A percentile compares a stretch with the other conserved stretches of the same genome.
These are phyloP conservation scores for Notamacropus eugenii DNA, from an alignment of 2,797 vertebrate species.

Conservation along the genomic window DNA sequence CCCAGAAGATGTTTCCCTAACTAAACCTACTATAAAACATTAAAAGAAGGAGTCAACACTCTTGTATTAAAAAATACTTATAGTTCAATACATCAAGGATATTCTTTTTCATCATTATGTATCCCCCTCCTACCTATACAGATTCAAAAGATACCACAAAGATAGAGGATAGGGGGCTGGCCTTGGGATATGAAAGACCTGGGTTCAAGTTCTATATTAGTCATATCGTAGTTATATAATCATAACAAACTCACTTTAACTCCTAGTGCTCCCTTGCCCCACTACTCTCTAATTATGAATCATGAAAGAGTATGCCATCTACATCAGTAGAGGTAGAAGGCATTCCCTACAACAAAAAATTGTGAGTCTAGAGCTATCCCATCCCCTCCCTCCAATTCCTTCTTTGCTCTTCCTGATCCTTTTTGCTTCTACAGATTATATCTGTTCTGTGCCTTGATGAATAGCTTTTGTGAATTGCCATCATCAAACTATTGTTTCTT, in stretches of 20 bases:
- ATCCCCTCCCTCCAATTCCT: background rate
- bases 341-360: background rate
- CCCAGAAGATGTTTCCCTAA: background rate
- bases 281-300: background rate
- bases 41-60: background rate
- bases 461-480: background rate
- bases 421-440: background rate
- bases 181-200: background rate
- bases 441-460: background rate
- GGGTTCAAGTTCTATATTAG: background rate
- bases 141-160: background rate
- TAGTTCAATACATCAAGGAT: background rate
- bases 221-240: background rate
- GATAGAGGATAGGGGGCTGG: background rate
- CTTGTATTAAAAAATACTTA: background rate
- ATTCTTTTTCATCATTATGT: background rate
- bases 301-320: background rate
- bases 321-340: background rate
- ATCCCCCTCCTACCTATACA: background rate
- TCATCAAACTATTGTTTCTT: background rate
- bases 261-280: background rate
- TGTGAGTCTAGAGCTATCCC: background rate
- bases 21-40: background rate
- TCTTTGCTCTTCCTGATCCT: background rate
- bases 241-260: background rate